Conservation (phyloP, 2,113 vertebrate species). For the Hippopotamus amphibius region DNA sequence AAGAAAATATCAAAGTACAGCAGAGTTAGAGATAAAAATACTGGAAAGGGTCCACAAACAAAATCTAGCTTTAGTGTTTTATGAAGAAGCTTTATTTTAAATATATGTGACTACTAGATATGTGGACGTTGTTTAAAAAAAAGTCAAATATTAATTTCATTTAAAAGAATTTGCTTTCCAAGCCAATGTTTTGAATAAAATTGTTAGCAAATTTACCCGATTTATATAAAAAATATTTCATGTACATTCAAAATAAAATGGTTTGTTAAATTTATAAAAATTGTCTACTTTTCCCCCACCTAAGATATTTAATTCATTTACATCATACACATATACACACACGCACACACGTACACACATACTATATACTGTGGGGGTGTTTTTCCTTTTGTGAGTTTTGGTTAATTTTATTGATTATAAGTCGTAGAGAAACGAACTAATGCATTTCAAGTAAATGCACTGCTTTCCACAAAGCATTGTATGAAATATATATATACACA, state of each 20-base stretch:
- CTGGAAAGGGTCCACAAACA: background rate
- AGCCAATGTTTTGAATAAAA: background rate
- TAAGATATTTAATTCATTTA: background rate
- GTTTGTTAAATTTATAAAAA: background rate
- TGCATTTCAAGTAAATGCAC: background rate
- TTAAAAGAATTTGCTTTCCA: background rate
- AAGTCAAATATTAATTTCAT: background rate
- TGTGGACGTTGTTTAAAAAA: background rate
- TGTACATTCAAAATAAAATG: background rate
- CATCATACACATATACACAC: background rate
- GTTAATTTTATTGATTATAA: slow-evolving; percentile 8
- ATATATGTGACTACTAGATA: background rate
- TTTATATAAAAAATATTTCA: slow-evolving; percentile 7
- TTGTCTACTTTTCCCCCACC: background rate
- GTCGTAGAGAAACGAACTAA: background rate
- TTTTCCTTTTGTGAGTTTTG: background rate
- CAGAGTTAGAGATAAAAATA: background rate
- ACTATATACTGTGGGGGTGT: background rate
- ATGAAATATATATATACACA: background rate
- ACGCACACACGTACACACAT: background rate
- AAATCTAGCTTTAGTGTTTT: background rate
- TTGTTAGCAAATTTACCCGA: background rate
- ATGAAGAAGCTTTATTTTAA: background rate
- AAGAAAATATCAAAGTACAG: slow-evolving; percentile 14
- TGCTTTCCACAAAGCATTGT: background rate